These are phyloP conservation scores for Myotis lucifugus DNA, from an alignment of 2,113 vertebrate species.

Conservation along the genomic window DNA sequence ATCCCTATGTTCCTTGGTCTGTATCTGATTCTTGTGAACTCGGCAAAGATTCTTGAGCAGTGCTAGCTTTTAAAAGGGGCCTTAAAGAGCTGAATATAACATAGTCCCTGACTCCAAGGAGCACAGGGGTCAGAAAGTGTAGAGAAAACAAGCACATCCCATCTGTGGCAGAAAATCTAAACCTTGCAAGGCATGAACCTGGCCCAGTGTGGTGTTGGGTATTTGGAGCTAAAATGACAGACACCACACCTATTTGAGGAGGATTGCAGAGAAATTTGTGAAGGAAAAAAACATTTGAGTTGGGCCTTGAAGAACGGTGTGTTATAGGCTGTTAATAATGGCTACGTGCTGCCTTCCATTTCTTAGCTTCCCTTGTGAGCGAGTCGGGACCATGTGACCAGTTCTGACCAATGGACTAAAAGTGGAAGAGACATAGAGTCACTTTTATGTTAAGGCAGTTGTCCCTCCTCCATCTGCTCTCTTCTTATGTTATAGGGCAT, in stretches of 20 bases:
- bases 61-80: neutral
- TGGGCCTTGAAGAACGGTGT: neutral
- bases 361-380: neutral
- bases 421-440: neutral
- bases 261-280: neutral
- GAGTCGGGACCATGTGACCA: neutral
- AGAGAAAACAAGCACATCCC: neutral
- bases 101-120: neutral
- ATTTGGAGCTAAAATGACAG: neutral
- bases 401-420: neutral
- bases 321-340: neutral
- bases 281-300: neutral
- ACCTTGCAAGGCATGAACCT: neutral
- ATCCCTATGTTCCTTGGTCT: neutral
- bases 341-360: neutral
- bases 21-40: neutral
- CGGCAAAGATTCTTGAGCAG: neutral
- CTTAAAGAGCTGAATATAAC: neutral
- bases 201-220: neutral
- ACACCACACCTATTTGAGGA: neutral
- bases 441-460: neutral
- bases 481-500: neutral
- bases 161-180: neutral
- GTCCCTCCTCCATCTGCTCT: neutral
- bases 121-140: neutral